Evolutionary conservation across 2,888 invertebrate genomes (phyloP), one percentile per base, ranked within the genome.

Genomic region (Charanyca ferruginea): DNA sequence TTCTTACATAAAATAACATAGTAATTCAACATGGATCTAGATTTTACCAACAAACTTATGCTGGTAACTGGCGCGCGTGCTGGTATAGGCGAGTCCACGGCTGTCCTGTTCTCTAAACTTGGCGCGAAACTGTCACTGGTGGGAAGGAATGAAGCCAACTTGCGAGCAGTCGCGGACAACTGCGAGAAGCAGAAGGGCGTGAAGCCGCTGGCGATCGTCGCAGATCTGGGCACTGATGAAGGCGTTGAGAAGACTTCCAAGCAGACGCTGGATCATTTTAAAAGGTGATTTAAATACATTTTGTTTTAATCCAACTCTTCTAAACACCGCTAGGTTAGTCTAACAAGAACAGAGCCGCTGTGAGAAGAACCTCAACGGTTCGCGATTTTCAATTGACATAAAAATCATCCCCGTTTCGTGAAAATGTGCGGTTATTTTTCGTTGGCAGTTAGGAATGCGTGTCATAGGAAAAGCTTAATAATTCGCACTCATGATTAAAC

Each of bases 41-140:
- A 85, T 61, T 89, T 89, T 54, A 62, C 81, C 0, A 65, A 80
- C 20, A 89, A 89, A 81, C 87, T 89, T 0, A 87, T 88, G 47
- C 49, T 90, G 32, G 84, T 90, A 41, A 90, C 88, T 0, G 90
- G 90, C 25, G 89, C 89, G 0, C 89, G 89, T 62, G 85, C 86
- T 2, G 90, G 89, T 0, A 87, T 90, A 16, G 89, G 89, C 1
- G 85, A 86, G 61, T 73, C 85, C 4, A 88, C 80, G 0, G 89
- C 89, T 7, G 6, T 86, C 11, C 60, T 85, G 68, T 87, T 87
- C 41, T 86, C 86, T 0, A 70, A 80, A 53, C 81, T 77, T 63
- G 84, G 85, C 18, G 89, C 88, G 0, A 79, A 79, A 48, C 62
- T 89, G 57, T 69, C 84, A 0, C 75, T 88, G 5, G 87, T 87